Evolutionary conservation across 2,888 invertebrate species (phyloP).

Genomic region (Gastrophysa polygoni): DNA sequence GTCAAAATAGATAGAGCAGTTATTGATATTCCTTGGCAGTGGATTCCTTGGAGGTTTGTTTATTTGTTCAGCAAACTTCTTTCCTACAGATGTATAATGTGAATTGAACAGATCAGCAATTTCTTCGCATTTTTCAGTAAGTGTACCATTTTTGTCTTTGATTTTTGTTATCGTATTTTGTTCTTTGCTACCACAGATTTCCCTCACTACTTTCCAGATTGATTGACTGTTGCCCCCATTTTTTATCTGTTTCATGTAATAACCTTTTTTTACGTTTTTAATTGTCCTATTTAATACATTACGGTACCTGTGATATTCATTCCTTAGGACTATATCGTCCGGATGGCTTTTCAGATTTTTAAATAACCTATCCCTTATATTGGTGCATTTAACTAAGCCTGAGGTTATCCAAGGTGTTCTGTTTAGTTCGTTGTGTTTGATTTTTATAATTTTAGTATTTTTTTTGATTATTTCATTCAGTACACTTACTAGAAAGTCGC

Average conservation of each 20-base stretch:
- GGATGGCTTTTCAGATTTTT: constrained; percentile 1
- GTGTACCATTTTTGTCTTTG: background rate
- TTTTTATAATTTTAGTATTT: background rate
- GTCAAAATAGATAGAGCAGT: background rate
- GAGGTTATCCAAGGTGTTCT: constrained; percentile 2
- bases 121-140: background rate
- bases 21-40: background rate
- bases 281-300: background rate
- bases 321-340: background rate
- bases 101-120: background rate
- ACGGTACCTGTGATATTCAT: background rate
- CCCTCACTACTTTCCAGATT: background rate
- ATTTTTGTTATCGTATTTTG: background rate
- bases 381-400: background rate
- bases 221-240: background rate
- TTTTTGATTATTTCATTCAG: background rate
- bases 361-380: background rate
- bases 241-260: background rate
- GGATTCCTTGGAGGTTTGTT: background rate
- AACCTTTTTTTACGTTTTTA: background rate
- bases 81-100: background rate
- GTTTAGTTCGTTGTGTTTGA: background rate
- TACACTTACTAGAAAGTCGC: background rate
- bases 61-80: background rate
- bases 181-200: background rate